Conservation (phyloP, 2,113 vertebrate genomes). For the human region DNA sequence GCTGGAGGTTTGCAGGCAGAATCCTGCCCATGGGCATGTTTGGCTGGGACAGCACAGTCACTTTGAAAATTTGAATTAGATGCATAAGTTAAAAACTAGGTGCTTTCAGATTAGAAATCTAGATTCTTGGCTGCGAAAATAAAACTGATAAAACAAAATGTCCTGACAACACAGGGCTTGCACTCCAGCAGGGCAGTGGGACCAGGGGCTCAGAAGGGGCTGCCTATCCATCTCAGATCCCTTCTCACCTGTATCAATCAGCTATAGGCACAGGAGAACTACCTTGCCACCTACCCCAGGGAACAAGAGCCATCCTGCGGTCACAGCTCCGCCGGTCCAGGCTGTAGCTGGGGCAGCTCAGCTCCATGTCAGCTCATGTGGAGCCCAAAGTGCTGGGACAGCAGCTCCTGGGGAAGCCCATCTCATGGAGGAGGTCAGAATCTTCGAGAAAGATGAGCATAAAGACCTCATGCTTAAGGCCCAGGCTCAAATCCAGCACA, state of each 20-base stretch:
- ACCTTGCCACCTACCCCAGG: neutral
- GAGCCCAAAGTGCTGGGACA: neutral
- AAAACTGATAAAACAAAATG: neutral
- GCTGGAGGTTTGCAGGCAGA: neutral
- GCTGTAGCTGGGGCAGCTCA: neutral
- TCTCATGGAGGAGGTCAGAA: neutral
- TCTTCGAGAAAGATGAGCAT: neutral
- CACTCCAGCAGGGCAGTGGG: rapidly evolving
- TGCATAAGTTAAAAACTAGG: neutral
- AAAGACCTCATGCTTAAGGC: neutral
- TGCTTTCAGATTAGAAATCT: neutral
- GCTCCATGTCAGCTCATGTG: neutral
- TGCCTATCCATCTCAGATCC: neutral
- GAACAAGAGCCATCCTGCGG: neutral
- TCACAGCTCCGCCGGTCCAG: neutral
- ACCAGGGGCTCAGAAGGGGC: neutral
- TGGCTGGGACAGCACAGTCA: neutral
- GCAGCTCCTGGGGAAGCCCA: neutral
- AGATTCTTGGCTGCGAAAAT: neutral
- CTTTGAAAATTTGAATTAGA: neutral
- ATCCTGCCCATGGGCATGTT: no score
- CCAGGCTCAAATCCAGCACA: neutral
- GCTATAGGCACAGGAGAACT: neutral
- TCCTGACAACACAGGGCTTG: neutral
- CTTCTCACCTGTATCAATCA: neutral